Base-by-base conservation (phyloP, 2,113 vertebrate species). In the Ellobius talpinus region DNA sequence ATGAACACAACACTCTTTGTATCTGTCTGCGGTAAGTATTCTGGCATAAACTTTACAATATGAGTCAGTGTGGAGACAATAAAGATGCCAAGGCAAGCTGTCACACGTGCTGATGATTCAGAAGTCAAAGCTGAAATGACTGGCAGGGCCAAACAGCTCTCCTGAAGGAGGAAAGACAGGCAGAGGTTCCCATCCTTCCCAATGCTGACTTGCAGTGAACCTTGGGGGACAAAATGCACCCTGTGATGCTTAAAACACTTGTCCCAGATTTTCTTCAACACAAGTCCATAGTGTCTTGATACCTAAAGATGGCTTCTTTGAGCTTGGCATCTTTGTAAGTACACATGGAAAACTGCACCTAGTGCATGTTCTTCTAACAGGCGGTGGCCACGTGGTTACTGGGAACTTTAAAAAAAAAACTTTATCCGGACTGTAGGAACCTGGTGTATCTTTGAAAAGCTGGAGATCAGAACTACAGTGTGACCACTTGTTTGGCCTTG, bases 1-100 rank as follows among this genome's bases (percentile, higher is more conserved):
- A 63, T 7, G 39, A 52, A 23, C 7, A 2, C 33, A 23, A 23
- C n/a, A 39, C 0, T 1, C 13, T 47, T 45, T 10, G 10, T 61
- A n/a, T 90, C 70, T 91, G 52, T 58, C 76, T 68, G 33, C 14
- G 21, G 45, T 13, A n/a, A n/a, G 68, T 77, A 93, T 82, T 68
- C 73, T 70, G 68, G 65, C 61, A 50, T 45, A 52, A 23, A 61
- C 31, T 55, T 95, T 29, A 50, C 7, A 72, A 16, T 16, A 47
- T 2, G n/a, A 78, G 29, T 29, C 74, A 21, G 4, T 19, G 17
- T 31, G 33, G 36, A 45, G 61, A 61, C 31, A 63, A 19, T 47
- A 33, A 85, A 68, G 65, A 52, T 52, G 47, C 10, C 65, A 33
- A 68, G 66, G 7, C 2, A 24, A 21, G 17, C 73, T 47, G 7